Evolutionary conservation across 2,797 vertebrate species (phyloP), one percentile per base, ranked within the genome.

Genomic region (Otolemur crassicaudatus): DNA sequence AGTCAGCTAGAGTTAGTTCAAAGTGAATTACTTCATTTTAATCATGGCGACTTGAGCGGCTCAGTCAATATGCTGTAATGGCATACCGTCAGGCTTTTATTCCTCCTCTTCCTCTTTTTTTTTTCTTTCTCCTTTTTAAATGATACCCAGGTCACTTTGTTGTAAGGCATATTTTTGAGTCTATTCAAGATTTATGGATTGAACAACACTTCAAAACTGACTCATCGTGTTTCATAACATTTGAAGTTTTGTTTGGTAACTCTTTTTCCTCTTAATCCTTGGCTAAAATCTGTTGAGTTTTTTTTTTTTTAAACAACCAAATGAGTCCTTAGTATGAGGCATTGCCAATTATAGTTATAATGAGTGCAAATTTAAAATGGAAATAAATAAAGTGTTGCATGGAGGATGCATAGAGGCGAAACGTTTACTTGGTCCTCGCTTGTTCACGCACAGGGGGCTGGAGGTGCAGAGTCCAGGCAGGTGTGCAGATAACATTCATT

Each of bases 1-100:
- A 98, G 98, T 98, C 98, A 98, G 49, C 97, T 97, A 97, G 97
- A 98, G 98, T 98, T 98, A 98, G 97, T 98, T 98, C 98, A 98
- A 98, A 99, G 98, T 97, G 98, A 98, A 98, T 98, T 97, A 95
- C 97, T 98, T 94, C 81, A 82, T 98, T 98, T 98, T 98, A 98
- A 98, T 98, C 97, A 87, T 91, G 96, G 84, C 93, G 98, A 98
- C 97, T 98, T 97, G 96, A 97, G 95, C 83, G 85, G 93, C 93
- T 98, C 97, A 75, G 93, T 98, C 97, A 97, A 96, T 98, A 90
- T 43, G 69, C 94, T 95, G 56, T 95, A 92, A 95, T 94, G 92
- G 94, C 93, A 84, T 77, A 83, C 86, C 79, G 49, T 96, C 84
- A 70, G 94, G 87, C 31, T 89, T 82, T 91, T n/a, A 61, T 89